Evolutionary conservation across 2,113 vertebrate species (phyloP).

Genomic region (Puffinus mauretanicus): DNA sequence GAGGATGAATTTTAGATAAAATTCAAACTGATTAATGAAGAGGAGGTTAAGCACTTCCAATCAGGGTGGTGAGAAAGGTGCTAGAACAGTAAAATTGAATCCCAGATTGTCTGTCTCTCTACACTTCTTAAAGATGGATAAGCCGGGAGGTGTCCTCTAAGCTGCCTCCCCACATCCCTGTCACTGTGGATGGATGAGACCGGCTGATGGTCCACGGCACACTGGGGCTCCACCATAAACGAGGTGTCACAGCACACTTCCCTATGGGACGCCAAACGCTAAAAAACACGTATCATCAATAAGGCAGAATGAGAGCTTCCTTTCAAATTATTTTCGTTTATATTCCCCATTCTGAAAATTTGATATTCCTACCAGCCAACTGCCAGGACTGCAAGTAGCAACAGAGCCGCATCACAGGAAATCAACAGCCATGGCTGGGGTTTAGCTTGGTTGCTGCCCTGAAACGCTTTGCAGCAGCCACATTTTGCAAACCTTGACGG

Average conservation of each 20-base stretch:
- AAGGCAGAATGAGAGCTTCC: not conserved
- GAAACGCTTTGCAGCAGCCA: not conserved
- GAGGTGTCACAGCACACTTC: not conserved
- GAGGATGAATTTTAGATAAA: conserved; percentile 29
- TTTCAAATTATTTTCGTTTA: not conserved
- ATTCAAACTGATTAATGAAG: conserved; percentile 62
- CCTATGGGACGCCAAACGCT: rapidly evolving
- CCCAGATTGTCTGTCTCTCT: not conserved
- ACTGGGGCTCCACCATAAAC: not conserved
- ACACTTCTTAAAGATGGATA: not conserved
- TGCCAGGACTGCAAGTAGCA: not conserved
- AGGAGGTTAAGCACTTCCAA: conserved; percentile 52
- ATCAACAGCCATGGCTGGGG: not conserved
- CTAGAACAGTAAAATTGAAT: conserved; percentile 2
- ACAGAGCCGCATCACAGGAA: not conserved
- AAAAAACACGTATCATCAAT: not conserved
- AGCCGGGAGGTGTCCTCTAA: not conserved
- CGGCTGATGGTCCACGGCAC: rapidly evolving
- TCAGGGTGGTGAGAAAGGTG: not conserved
- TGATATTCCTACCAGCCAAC: not conserved
- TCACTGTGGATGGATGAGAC: not conserved
- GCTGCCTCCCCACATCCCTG: not conserved
- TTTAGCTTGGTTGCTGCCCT: not conserved
- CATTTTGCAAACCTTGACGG: not conserved
- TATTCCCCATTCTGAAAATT: not conserved